Conservation (phyloP, 1,140 invertebrate genomes). For the Pogonomyrmex barbatus region DNA sequence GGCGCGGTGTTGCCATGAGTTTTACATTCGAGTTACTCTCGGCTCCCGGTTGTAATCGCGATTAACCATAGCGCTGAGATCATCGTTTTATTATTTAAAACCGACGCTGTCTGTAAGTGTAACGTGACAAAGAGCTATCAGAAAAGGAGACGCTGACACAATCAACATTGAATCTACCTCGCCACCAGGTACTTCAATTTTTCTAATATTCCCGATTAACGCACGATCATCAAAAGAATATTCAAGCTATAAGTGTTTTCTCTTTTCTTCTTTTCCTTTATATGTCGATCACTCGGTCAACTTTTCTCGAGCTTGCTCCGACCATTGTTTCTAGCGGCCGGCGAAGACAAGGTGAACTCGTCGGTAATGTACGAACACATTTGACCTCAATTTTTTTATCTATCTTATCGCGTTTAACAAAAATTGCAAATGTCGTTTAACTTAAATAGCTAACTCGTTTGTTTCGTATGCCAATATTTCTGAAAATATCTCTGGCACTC, state of each 20-base stretch:
- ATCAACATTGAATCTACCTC: neutral
- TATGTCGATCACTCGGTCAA: neutral
- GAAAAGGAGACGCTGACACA: slow-evolving; percentile 7
- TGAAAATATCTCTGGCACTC: neutral
- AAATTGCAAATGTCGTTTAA: neutral
- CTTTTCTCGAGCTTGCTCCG: neutral
- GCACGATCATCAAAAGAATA: neutral
- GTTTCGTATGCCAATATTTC: neutral
- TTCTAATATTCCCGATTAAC: neutral
- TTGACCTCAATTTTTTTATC: slow-evolving; percentile 46
- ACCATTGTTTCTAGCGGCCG: slow-evolving; percentile 40
- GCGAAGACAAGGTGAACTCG: slow-evolving; percentile 23
- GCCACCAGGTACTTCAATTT: neutral
- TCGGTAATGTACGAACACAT: slow-evolving; percentile 19
- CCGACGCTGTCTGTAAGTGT: neutral
- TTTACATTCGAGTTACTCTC: neutral
- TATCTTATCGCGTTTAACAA: neutral
- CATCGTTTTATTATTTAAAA: slow-evolving; percentile 32
- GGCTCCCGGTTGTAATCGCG: neutral
- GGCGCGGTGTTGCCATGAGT: neutral
- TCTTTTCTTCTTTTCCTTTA: neutral
- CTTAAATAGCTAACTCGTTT: neutral
- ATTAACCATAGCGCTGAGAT: slow-evolving; percentile 40
- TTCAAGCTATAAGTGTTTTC: neutral
- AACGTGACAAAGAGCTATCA: slow-evolving; percentile 42